These are phyloP conservation scores for Sminthurinus signatus DNA, from an alignment of 1,140 invertebrate genomes.

Conservation along the genomic window DNA sequence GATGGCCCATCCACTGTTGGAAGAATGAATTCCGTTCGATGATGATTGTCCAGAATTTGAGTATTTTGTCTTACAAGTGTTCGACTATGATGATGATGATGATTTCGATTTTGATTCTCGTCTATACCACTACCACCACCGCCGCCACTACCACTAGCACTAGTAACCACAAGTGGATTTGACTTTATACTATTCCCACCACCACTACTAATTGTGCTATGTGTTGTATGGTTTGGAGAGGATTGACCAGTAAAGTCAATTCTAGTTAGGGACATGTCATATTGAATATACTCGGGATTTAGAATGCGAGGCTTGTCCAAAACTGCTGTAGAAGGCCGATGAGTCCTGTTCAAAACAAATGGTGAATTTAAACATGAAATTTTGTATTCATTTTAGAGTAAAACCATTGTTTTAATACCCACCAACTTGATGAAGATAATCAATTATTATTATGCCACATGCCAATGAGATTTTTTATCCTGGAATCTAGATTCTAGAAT, in stretches of 20 bases:
- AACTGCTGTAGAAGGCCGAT: constrained; percentile 29
- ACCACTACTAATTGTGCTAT: background rate
- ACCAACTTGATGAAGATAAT: too few species aligned
- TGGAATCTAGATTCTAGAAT: too few species aligned
- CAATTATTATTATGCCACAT: too few species aligned
- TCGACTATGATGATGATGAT: constrained; percentile 5
- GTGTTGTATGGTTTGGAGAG: background rate
- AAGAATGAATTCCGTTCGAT: constrained; percentile 17
- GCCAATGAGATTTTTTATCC: too few species aligned
- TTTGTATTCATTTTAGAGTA: too few species aligned
- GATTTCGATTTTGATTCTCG: constrained; percentile 34
- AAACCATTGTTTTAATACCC: too few species aligned
- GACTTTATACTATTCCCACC: too few species aligned
- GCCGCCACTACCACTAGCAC: background rate
- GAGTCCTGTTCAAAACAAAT: background rate
- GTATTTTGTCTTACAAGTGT: constrained; percentile 18
- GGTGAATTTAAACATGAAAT: too few species aligned
- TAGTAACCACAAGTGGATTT: background rate
- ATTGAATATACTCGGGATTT: constrained; percentile 35
- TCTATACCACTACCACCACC: too few species aligned
- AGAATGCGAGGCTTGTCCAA: constrained; percentile 35
- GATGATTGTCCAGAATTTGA: constrained; percentile 8
- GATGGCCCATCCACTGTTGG: constrained; percentile 25
- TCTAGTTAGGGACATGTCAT: constrained; percentile 39
- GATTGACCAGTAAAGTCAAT: constrained; percentile 30